phyloP scores from a whole-genome alignment of 2,797 vertebrate species.

The Typhlichthys subterraneus region DNA sequence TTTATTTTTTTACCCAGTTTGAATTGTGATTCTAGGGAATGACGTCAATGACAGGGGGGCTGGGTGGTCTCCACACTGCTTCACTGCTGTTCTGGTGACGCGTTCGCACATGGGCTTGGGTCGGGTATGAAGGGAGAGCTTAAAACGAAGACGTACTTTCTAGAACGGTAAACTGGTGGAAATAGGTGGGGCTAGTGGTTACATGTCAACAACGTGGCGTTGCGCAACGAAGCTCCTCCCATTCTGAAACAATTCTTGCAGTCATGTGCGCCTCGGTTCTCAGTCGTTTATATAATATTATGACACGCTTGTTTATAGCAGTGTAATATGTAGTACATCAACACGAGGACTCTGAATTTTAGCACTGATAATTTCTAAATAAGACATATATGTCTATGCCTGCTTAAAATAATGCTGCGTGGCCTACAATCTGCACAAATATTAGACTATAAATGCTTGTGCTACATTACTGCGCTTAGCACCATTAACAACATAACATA shows the following conservation, averaged over 20 bases:
- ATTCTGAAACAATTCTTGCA: constrained; percentile 5
- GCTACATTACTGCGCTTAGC: background rate
- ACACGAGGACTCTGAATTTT: too few species aligned
- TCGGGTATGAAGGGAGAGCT: constrained; percentile 18
- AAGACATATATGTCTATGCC: too few species aligned
- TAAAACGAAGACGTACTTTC: constrained; percentile 39
- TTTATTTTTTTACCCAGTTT: constrained; percentile 32
- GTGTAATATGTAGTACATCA: too few species aligned
- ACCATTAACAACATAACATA: constrained; percentile 4
- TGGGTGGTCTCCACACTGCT: constrained; percentile 53
- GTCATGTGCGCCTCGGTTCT: background rate
- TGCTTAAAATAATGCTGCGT: too few species aligned
- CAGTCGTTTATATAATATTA: too few species aligned
- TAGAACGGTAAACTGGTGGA: constrained; percentile 59
- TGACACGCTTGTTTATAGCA: too few species aligned
- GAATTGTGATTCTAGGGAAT: constrained; percentile 54
- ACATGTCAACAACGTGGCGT: constrained; percentile 77
- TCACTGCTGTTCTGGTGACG: constrained; percentile 51
- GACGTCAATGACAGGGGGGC: constrained; percentile 71
- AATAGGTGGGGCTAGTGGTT: constrained; percentile 73
- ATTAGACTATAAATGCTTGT: background rate
- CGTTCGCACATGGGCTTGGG: constrained; percentile 57
- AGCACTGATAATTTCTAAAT: too few species aligned
- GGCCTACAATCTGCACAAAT: too few species aligned
- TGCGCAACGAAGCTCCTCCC: constrained; percentile 61